A percentile compares a stretch with the other conserved stretches of the same genome.
phyloP scores from a whole-genome alignment of 2,888 invertebrate genomes.

The Perithous albicinctus region DNA sequence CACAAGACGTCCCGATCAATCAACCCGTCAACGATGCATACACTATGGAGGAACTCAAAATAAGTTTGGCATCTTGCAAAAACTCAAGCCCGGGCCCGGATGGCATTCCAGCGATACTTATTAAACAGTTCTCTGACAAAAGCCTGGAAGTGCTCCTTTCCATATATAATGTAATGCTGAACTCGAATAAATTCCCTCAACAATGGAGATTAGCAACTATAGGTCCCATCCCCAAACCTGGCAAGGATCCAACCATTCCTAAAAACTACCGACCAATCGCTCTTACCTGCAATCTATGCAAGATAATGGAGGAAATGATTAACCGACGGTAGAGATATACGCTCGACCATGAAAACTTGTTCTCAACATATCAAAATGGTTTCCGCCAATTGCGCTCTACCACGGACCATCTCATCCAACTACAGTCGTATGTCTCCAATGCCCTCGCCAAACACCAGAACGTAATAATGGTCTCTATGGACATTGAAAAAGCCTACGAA shows the following conservation, averaged over 20 bases:
- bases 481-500: slow-evolving; percentile 46
- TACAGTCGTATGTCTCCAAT: slow-evolving; percentile 11
- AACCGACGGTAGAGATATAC: too few relatives aligned
- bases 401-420: slow-evolving; percentile 19
- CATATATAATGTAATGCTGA: neutral
- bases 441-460: slow-evolving; percentile 9
- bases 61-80: neutral
- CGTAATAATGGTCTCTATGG: slow-evolving; percentile 22
- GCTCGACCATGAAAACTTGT: too few relatives aligned
- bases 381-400: slow-evolving; percentile 40
- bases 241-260: too few relatives aligned
- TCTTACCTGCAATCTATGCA: too few relatives aligned
- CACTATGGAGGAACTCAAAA: neutral
- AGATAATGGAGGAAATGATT: too few relatives aligned
- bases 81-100: neutral
- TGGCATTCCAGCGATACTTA: too few relatives aligned
- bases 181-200: neutral
- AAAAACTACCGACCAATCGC: too few relatives aligned
- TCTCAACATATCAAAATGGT: too few relatives aligned
- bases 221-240: neutral
- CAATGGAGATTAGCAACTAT: neutral
- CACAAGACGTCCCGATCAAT: neutral
- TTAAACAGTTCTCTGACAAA: too few relatives aligned
- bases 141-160: neutral
- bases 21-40: too few relatives aligned